Evolutionary conservation across 2,888 invertebrate genomes (phyloP), one percentile per base, ranked within the genome.

Genomic region (Sesamia inferens): DNA sequence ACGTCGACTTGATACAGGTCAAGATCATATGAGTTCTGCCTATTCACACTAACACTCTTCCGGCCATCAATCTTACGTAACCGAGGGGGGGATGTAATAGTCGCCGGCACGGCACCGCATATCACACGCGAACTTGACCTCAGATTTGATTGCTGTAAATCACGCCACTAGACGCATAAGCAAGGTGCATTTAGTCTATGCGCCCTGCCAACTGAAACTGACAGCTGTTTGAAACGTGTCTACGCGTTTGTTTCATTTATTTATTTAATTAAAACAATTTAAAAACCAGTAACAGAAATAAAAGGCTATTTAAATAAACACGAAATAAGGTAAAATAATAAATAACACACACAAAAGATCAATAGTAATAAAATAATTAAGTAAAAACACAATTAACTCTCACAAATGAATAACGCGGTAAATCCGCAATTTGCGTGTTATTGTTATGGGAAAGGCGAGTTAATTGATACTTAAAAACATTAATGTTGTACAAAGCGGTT

Each of bases 1-100:
- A 98, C 91, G 97, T 99, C 0, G 99, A 99, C 91, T 93, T 99
- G 44, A 97, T 99, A 89, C 99, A 99, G 97, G 99, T 99, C 55
- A 58, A 48, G 31, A 59, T 13, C 55, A 69, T 57, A 55, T 55
- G 61, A 44, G 65, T 61, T 39, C 19, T 48, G 65, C n/a, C 55
- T 47, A 67, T 81, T 64, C 51, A 51, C 31, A 47, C 47, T 68
- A 48, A 71, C 24, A 55, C 39, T n/a, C 31, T 42, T 71, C 71
- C 76, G 73, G 70, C 22, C n/a, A 79, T 79, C 63, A 70, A 59
- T 79, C 66, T 71, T 48, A 13, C 58, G n/a, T 51, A 54, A 59
- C 48, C 6, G 76, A 75, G 64, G 78, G 78, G 79, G 47, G 69
- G 57, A 42, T 39, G 62, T 70, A 65, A 67, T 58, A 16, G 62